A percentile compares a stretch with the other conserved stretches of the same genome.
phyloP scores from a whole-genome alignment of 2,888 invertebrate species.

The Callyntrura guangdongensis region DNA sequence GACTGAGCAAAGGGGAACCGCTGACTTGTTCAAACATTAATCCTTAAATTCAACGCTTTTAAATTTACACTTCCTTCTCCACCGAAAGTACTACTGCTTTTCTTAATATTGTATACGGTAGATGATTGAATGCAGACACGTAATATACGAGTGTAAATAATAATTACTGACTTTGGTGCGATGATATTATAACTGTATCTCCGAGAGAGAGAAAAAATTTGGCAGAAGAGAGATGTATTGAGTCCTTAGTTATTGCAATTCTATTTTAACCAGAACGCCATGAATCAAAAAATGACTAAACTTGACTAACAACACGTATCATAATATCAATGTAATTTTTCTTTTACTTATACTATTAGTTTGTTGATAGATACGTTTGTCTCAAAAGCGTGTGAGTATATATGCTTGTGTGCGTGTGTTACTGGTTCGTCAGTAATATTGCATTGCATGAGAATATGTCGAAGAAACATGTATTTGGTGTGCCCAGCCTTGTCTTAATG shows the following conservation, averaged over 20 bases:
- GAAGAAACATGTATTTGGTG: slow-evolving; percentile 47
- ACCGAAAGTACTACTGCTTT: background rate
- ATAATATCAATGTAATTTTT: slow-evolving; percentile 12
- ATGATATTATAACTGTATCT: slow-evolving; percentile 1
- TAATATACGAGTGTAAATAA: slow-evolving; percentile 32
- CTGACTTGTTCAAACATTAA: slow-evolving; percentile 30
- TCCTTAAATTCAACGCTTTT: slow-evolving; percentile 34
- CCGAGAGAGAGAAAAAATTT: slow-evolving; percentile 56
- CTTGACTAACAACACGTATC: slow-evolving; percentile 13
- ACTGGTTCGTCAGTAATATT: slow-evolving; percentile 39
- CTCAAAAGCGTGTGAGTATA: background rate
- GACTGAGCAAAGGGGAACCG: slow-evolving; percentile 25
- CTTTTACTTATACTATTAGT: background rate
- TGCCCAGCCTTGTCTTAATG: slow-evolving; percentile 23
- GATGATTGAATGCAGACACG: background rate
- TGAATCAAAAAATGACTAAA: slow-evolving; percentile 71
- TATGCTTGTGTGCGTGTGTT: background rate
- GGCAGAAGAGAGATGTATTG: slow-evolving; percentile 74
- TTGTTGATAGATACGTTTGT: background rate
- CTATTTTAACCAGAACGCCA: slow-evolving; percentile 76
- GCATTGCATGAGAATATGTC: slow-evolving; percentile 47
- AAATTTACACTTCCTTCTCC: background rate
- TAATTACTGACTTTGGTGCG: slow-evolving; percentile 24
- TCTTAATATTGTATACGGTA: background rate
- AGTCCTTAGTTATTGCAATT: slow-evolving; percentile 69